Conservation (phyloP, 1,140 invertebrate species). For the Bombus picipes region DNA sequence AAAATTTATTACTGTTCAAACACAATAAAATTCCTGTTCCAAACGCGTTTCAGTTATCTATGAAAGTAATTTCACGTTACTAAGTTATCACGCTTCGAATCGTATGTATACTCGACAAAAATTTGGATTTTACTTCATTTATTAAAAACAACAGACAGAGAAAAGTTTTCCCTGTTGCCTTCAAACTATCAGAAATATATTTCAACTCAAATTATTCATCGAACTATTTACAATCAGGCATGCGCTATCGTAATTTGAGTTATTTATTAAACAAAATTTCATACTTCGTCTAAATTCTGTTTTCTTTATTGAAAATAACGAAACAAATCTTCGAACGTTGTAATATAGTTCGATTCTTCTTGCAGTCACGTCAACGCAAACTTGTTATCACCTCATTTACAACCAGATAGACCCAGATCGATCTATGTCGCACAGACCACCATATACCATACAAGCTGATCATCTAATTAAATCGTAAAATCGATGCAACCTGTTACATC, state of each 20-base stretch:
- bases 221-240: too few relatives aligned
- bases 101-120: too few relatives aligned
- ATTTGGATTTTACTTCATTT: not conserved
- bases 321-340: too few relatives aligned
- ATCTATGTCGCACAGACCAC: not conserved
- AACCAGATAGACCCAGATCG: not conserved
- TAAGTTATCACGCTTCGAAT: too few relatives aligned
- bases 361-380: not conserved
- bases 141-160: not conserved
- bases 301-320: too few relatives aligned
- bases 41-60: not conserved
- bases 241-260: not conserved
- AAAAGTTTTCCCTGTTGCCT: too few relatives aligned
- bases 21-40: not conserved
- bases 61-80: not conserved
- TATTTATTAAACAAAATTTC: not conserved
- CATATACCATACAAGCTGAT: not conserved
- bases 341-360: too few relatives aligned
- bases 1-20: not conserved
- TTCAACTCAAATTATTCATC: too few relatives aligned
- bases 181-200: too few relatives aligned
- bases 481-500: not conserved
- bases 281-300: not conserved
- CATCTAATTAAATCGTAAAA: not conserved
- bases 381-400: too few relatives aligned